Conservation (phyloP, 2,888 invertebrate species). For the Aporophyla lueneburgensis region DNA sequence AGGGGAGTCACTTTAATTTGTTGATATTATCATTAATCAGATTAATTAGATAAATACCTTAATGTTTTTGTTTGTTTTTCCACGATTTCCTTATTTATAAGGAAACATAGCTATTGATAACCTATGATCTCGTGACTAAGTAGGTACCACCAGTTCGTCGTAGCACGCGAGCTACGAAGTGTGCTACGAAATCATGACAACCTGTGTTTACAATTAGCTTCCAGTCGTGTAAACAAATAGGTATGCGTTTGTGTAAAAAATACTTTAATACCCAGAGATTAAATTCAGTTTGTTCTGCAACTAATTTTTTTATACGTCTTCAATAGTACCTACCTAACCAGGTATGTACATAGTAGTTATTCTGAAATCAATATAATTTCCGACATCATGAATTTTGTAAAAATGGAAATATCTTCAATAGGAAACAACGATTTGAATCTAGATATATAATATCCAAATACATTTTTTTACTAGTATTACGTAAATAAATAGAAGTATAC, state of each 20-base stretch:
- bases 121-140: constrained; percentile 3
- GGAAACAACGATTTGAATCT: neutral
- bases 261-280: neutral
- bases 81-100: constrained; percentile 7
- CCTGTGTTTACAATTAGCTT: neutral
- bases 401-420: neutral
- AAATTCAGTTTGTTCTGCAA: neutral
- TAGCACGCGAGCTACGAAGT: neutral
- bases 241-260: neutral
- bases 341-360: neutral
- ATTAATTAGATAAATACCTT: constrained; percentile 1
- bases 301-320: neutral
- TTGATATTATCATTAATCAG: neutral
- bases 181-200: neutral
- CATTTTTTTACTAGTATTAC: no score
- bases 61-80: constrained; percentile 7
- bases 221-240: neutral
- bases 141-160: neutral
- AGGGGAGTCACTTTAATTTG: constrained; percentile 3
- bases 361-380: neutral
- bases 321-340: neutral
- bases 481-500: no score
- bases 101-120: neutral
- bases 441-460: no score
- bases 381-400: no score